Conservation (phyloP, 2,797 vertebrate genomes). For the Geotrypetes seraphini region DNA sequence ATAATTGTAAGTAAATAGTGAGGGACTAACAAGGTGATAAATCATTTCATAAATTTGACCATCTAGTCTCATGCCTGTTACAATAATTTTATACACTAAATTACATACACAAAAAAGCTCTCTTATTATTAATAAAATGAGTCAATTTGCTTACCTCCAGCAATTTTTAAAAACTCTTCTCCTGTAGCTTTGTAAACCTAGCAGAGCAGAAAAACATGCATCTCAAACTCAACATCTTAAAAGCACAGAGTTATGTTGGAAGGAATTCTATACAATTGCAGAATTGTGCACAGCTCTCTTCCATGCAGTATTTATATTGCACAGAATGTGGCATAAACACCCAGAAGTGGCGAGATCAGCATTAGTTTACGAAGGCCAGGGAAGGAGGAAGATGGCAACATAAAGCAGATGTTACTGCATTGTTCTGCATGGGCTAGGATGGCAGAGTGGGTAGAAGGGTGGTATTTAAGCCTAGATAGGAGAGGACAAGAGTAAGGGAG, state of each 20-base stretch:
- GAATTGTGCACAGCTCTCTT: no score
- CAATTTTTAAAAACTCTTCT: constrained; percentile 94
- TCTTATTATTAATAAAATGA: neutral
- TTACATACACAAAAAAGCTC: neutral
- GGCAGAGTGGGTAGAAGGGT: no score
- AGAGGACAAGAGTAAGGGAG: no score
- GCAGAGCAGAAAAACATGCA: constrained; percentile 7
- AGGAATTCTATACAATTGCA: no score
- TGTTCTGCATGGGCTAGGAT: no score
- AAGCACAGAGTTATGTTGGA: neutral
- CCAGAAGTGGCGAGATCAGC: no score
- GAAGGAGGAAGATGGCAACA: no score
- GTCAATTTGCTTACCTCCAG: constrained; percentile 73
- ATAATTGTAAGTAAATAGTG: neutral
- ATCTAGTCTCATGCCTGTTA: neutral
- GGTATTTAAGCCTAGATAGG: no score
- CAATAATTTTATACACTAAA: neutral
- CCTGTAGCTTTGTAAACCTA: constrained; percentile 96
- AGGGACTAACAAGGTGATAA: constrained; percentile 11
- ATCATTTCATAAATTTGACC: constrained; percentile 10
- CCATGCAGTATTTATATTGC: no score
- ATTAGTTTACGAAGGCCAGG: no score
- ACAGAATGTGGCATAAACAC: no score
- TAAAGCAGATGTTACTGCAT: no score
- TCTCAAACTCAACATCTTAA: neutral